Percentiles rank a stretch among this genome's conserved stretches.
phyloP scores from a whole-genome alignment of 2,113 vertebrate genomes.

The Athene noctua region DNA sequence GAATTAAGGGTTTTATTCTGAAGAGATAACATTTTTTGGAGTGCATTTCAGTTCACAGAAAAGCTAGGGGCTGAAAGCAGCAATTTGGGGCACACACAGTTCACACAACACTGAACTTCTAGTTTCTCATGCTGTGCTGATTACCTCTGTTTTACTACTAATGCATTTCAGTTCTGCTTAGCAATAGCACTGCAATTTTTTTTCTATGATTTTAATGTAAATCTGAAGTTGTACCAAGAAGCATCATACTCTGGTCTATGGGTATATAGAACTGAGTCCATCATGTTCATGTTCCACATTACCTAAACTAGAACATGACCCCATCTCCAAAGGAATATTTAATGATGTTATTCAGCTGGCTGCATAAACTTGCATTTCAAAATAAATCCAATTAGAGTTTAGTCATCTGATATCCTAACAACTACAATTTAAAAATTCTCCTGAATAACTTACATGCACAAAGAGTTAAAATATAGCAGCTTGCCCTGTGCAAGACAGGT shows the following conservation, averaged over 20 bases:
- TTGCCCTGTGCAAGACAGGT: not conserved
- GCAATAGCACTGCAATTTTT: not conserved
- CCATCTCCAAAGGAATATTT: not conserved
- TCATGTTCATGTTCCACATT: not conserved
- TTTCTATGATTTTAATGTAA: not conserved
- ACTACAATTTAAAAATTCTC: not conserved
- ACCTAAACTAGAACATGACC: not conserved
- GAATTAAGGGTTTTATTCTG: not conserved
- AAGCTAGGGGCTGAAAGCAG: not conserved
- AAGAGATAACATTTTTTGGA: slow-evolving; percentile 1
- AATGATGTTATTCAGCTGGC: not conserved
- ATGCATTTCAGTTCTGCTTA: not conserved
- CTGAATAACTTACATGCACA: not conserved
- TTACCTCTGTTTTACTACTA: not conserved
- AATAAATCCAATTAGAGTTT: not conserved
- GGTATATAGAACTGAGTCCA: not conserved
- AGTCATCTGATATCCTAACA: not conserved
- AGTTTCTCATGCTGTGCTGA: not conserved
- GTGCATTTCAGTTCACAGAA: not conserved
- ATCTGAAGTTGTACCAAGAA: not conserved
- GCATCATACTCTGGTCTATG: not conserved
- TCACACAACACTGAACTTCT: not conserved
- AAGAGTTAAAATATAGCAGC: not conserved
- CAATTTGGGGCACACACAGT: not conserved
- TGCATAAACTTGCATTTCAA: not conserved